Evolutionary conservation across 2,797 vertebrate genomes (phyloP), one percentile per base, ranked within the genome.

Genomic region (Kryptolebias ocellatus): DNA sequence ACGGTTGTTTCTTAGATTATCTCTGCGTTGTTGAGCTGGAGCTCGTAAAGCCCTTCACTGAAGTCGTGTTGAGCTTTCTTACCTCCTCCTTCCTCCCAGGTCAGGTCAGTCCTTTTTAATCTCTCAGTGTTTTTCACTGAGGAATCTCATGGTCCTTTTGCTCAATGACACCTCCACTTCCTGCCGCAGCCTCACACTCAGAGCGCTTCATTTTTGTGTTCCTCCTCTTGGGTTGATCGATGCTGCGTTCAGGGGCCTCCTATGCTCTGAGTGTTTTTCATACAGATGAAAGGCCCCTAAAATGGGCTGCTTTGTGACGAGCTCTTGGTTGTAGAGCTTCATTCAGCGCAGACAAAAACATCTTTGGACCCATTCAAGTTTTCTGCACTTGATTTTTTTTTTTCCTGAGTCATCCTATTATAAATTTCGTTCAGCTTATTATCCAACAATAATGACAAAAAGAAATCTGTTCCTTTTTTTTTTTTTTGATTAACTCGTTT

Each of bases 91-190:
- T 62, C 47, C 37, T 49, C 59, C 49, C 20, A 51, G 53, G 51
- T 65, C 55, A 57, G 51, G 31, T 10, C 47, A 52, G 51, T 66
- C 16, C 49, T 57, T 76, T 42, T 80, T 64, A 57, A 56, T 61
- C 34, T 24, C 46, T 80, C 54, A 64, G 54, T 46, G 37, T 67
- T 73, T 76, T 46, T 24, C 20, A 54, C 65, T 66, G 55, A 72
- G 51, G 73, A 34, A 60, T 58, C 53, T 76, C 69, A 77, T 73
- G 74, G 65, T 78, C 39, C 65, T 51, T 18, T 44, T 69, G 14
- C 44, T 70, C 53, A 77, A 44, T 70, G 64, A 70, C 16, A 58
- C 3, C 0, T 52, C 64, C 46, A 66, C 34, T 64, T 28, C 65
- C 65, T 51, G 66, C 52, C 18, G 46, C 49, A 45, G 62, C 60